phyloP scores from a whole-genome alignment of 2,113 vertebrate genomes.

The Cyanoderma ruficeps region DNA sequence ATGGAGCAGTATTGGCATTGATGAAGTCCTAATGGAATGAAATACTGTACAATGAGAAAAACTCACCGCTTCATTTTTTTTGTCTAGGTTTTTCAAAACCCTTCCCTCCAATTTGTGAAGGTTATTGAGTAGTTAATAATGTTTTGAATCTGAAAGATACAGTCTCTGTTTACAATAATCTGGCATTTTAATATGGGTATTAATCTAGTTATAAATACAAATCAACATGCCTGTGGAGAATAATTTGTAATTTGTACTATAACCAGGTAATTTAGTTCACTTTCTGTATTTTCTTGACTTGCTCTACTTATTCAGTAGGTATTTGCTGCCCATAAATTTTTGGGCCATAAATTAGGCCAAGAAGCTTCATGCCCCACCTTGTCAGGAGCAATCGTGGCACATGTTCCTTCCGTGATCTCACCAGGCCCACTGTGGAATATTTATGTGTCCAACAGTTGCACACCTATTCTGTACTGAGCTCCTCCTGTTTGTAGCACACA shows the following conservation, averaged over 20 bases:
- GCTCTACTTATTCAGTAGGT: background rate
- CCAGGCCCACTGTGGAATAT: background rate
- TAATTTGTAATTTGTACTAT: background rate
- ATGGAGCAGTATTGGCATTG: constrained; percentile 10
- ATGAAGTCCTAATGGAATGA: constrained; percentile 4
- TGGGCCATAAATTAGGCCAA: background rate
- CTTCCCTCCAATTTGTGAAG: background rate
- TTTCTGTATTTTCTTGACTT: background rate
- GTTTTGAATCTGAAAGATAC: background rate
- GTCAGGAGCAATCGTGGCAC: background rate
- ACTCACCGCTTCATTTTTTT: background rate
- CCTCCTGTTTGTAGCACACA: background rate
- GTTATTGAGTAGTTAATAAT: background rate
- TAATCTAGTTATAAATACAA: background rate
- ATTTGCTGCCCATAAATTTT: background rate
- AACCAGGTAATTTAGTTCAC: background rate
- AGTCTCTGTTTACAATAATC: background rate
- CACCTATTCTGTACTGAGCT: background rate
- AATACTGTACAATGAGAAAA: background rate
- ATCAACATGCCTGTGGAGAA: background rate
- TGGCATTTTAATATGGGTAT: background rate
- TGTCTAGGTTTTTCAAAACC: background rate
- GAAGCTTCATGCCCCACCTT: background rate
- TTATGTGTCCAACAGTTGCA: background rate
- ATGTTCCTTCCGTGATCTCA: background rate